These are phyloP conservation scores for Ovis aries DNA, from an alignment of 2,113 vertebrate species.

Conservation along the genomic window DNA sequence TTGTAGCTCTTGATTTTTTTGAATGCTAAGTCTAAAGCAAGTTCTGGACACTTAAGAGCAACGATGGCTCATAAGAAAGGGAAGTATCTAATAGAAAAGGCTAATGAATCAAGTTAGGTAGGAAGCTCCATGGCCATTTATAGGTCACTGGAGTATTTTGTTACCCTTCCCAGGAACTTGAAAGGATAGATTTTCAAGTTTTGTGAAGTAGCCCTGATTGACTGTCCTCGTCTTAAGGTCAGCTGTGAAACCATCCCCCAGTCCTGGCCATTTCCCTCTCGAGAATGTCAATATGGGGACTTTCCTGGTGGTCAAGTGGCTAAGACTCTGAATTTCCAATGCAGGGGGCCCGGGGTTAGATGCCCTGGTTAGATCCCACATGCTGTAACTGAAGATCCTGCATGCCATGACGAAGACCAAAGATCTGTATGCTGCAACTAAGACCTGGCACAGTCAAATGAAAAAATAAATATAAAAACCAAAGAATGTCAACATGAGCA, in stretches of 20 bases:
- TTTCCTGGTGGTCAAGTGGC: background rate
- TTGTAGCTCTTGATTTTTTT: background rate
- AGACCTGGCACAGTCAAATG: background rate
- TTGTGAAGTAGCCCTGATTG: background rate
- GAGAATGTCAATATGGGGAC: background rate
- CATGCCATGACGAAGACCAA: background rate
- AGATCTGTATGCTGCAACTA: background rate
- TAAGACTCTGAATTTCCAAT: background rate
- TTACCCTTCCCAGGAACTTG: background rate
- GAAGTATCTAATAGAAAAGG: background rate
- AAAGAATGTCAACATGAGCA: background rate
- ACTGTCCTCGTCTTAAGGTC: background rate
- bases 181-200: background rate
- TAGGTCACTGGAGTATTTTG: background rate
- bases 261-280: background rate
- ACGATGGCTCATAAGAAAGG: background rate
- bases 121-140: background rate
- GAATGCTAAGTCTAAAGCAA: background rate
- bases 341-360: background rate
- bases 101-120: background rate
- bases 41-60: background rate
- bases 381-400: background rate
- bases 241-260: background rate
- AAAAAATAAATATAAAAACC: background rate
- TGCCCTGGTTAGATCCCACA: background rate